These are phyloP conservation scores for Ferrisia virgata DNA, from an alignment of 2,888 invertebrate genomes.

Conservation along the genomic window DNA sequence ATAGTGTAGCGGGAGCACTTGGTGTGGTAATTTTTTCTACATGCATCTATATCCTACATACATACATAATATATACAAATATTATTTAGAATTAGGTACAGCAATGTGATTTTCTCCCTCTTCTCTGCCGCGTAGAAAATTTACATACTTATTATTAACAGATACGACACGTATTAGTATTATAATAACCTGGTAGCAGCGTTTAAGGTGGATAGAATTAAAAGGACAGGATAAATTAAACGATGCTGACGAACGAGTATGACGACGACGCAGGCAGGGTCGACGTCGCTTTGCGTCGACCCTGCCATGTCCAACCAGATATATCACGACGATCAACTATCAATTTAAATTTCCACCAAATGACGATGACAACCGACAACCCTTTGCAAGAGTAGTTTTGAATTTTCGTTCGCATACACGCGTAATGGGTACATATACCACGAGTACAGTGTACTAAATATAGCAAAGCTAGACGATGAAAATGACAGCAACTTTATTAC, in stretches of 20 bases:
- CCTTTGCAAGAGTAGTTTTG: background rate
- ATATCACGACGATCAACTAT: background rate
- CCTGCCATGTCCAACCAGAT: too few species aligned
- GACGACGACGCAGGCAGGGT: too few species aligned
- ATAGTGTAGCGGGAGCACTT: background rate
- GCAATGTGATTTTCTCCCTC: background rate
- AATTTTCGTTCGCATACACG: background rate
- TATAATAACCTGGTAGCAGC: background rate
- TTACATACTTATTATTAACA: background rate
- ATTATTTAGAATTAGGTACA: too few species aligned
- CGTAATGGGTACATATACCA: background rate
- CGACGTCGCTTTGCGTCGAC: too few species aligned
- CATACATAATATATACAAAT: too few species aligned
- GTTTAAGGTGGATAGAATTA: background rate
- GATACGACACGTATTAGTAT: too few species aligned
- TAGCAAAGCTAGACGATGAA: too few species aligned
- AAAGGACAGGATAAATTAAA: background rate
- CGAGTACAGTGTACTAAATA: too few species aligned
- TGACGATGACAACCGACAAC: background rate
- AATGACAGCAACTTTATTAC: background rate
- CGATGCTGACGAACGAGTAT: background rate
- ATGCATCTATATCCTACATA: too few species aligned
- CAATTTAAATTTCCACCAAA: too few species aligned
- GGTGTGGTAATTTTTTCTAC: background rate
- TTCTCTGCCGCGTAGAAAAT: too few species aligned